Conservation (phyloP, 1,140 invertebrate species). For the Heliconius melpomene region DNA sequence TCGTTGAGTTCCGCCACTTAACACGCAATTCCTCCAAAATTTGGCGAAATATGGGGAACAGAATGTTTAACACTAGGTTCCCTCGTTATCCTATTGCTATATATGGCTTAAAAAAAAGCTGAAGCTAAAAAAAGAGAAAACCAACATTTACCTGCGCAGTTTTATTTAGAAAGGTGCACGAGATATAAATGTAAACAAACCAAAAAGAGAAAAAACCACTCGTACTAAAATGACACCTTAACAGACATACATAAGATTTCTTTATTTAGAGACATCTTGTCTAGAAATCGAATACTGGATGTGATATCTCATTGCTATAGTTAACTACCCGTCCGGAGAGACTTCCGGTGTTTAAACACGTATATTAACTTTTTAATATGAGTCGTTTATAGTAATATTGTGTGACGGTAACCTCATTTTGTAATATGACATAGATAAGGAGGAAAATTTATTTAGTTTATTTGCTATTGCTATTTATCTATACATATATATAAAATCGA, state of each 20-base stretch:
- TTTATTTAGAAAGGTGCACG: constrained; percentile 21
- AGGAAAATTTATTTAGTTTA: too few relatives aligned
- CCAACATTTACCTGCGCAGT: neutral
- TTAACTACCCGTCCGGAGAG: constrained; percentile 25
- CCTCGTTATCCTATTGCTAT: too few relatives aligned
- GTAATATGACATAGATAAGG: neutral
- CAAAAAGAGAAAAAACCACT: neutral
- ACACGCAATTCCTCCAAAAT: too few relatives aligned
- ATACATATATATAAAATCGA: too few relatives aligned
- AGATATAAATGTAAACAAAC: constrained; percentile 22
- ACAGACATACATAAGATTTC: constrained; percentile 10
- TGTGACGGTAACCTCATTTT: neutral
- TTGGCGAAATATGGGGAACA: too few relatives aligned
- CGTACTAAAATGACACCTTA: neutral
- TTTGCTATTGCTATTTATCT: too few relatives aligned
- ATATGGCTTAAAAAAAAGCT: too few relatives aligned
- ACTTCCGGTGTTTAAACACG: constrained; percentile 21
- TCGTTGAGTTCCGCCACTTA: too few relatives aligned
- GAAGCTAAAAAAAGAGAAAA: neutral
- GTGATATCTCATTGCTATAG: constrained; percentile 39
- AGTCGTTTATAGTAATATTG: neutral
- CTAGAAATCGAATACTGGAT: constrained; percentile 38
- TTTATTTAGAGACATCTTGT: neutral
- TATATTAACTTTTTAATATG: constrained; percentile 7
- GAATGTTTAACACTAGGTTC: too few relatives aligned